Base-by-base conservation (phyloP, 2,113 vertebrate species). In the Etheostoma cragini region DNA sequence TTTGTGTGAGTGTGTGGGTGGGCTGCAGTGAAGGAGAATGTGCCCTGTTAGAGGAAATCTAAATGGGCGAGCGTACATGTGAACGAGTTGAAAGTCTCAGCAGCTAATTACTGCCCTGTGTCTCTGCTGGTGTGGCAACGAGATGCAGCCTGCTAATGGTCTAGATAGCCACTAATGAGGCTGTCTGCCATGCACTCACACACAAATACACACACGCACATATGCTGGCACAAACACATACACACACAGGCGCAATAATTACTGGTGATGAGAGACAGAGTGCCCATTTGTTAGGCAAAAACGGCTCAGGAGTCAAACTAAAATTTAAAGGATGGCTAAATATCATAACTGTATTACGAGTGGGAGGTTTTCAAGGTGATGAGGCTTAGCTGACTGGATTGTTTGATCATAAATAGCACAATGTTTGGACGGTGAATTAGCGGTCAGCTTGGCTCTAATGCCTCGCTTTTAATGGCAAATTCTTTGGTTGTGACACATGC, bases 141-240 rank as follows among this genome's bases (percentile, higher is more conserved):
- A 76, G 86, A 86, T 77, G 74, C 52, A 81, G 83, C 57, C 80
- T 86, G 81, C 80, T 91, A 91, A 94, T 87, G 85, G 88, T 69
- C 74, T 68, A 82, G 76, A 85, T 83, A 83, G 84, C 64, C 78
- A 61, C 87, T 93, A 93, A 94, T 89, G 91, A 92, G 80, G 74
- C 76, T 76, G 85, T 89, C 78, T 81, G 83, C 74, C 79, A 46
- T 14, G 30, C 62, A 7, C 66, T 21, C 42, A 47, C 24, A 64
- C 66, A 42, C 38, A 42, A 42, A 42, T 42, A 42, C 53, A 14
- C 56, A 56, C 24, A 50, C 42, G 45, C 73, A 38, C 26, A 45
- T 5, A 35, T 15, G 11, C 58, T 52, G 21, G 19, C 80, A 75
- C 50, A 61, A 47, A 77, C 69, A 57, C 73, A 53, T 10, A 50